phyloP scores from a whole-genome alignment of 2,797 vertebrate genomes.

The Onychomys leucogaster region DNA sequence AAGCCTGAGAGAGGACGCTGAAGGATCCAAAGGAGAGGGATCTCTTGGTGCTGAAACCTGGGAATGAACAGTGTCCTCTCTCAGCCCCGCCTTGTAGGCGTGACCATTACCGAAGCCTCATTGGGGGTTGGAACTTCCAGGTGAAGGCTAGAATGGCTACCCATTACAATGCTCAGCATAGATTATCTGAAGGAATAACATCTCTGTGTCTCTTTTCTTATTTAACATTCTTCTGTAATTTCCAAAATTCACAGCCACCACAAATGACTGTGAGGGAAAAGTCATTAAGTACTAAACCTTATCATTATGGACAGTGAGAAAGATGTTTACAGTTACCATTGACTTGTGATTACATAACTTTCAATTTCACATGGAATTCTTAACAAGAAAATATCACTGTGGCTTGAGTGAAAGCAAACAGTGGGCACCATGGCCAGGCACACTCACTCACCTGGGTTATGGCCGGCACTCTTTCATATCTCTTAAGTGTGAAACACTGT shows the following conservation, averaged over 20 bases:
- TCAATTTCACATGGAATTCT: neutral
- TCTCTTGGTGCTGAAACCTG: too few relatives aligned
- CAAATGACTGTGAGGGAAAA: neutral
- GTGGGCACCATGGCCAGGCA: neutral
- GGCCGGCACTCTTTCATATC: conserved; percentile 84
- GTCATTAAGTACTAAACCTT: neutral
- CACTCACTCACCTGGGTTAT: conserved; percentile 87
- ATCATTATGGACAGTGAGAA: neutral
- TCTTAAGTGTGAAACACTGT: conserved; percentile 80
- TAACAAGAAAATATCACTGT: neutral
- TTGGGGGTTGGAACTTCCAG: too few relatives aligned
- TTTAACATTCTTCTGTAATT: neutral
- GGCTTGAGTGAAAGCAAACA: neutral
- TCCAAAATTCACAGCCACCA: neutral
- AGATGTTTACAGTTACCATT: neutral
- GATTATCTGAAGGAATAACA: neutral
- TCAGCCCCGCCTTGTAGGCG: too few relatives aligned
- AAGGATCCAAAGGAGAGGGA: too few relatives aligned
- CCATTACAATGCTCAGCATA: too few relatives aligned
- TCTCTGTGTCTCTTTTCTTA: neutral
- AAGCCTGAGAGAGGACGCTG: too few relatives aligned
- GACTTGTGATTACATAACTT: neutral
- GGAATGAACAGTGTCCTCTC: too few relatives aligned
- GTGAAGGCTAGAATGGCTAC: too few relatives aligned
- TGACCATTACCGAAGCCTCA: too few relatives aligned